These are phyloP conservation scores for Idaea biselata DNA, from an alignment of 2,888 invertebrate species.

Conservation along the genomic window DNA sequence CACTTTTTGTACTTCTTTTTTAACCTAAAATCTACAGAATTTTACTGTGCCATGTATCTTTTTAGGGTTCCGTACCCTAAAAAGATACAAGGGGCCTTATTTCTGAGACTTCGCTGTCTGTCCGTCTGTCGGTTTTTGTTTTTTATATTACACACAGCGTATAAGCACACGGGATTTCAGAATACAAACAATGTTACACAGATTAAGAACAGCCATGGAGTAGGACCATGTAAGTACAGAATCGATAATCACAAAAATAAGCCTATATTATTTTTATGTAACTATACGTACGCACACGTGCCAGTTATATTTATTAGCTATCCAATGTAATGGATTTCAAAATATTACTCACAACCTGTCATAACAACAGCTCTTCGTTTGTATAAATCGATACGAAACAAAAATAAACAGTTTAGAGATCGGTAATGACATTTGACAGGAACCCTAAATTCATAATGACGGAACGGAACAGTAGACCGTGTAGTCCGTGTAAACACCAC, in stretches of 20 bases:
- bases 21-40: too few relatives aligned
- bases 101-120: too few relatives aligned
- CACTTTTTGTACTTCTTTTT: too few relatives aligned
- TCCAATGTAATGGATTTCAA: slow-evolving; percentile 21
- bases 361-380: slow-evolving; percentile 24
- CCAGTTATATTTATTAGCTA: background rate
- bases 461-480: background rate
- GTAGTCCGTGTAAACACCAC: too few relatives aligned
- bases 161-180: too few relatives aligned
- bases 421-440: slow-evolving; percentile 26
- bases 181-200: background rate
- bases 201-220: background rate
- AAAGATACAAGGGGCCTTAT: too few relatives aligned
- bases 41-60: too few relatives aligned
- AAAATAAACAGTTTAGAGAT: slow-evolving; percentile 20
- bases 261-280: background rate
- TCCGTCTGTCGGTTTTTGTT: too few relatives aligned
- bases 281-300: background rate
- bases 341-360: slow-evolving; percentile 23
- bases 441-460: slow-evolving; percentile 16
- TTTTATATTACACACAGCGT: too few relatives aligned
- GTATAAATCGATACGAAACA: slow-evolving; percentile 22
- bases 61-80: too few relatives aligned
- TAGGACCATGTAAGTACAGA: background rate
- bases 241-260: background rate